phyloP scores from a whole-genome alignment of 2,888 invertebrate genomes.

The Pollenia griseotomentosa region DNA sequence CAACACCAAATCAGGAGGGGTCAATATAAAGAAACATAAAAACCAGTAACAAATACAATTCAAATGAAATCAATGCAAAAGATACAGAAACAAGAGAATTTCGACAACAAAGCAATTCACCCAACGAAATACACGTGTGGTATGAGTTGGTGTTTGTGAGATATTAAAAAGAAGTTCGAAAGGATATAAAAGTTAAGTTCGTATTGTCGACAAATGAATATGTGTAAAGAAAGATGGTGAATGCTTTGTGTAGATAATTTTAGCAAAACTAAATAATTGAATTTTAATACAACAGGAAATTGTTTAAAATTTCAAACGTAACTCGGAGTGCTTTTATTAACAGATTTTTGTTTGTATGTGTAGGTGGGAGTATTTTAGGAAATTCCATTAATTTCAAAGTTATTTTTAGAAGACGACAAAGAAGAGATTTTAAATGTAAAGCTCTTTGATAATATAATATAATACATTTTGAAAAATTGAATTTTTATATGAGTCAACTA shows the following conservation, averaged over 20 bases:
- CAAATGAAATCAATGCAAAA: background rate
- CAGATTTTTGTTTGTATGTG: background rate
- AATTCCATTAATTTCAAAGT: no score
- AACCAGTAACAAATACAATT: background rate
- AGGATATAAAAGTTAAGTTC: background rate
- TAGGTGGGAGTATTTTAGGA: background rate
- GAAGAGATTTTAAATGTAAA: no score
- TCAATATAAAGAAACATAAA: background rate
- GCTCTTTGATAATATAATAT: no score
- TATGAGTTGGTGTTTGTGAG: no score
- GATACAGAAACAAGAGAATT: background rate
- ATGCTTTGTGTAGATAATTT: constrained; percentile 4
- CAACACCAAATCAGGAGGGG: background rate
- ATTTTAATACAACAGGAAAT: constrained; percentile 13
- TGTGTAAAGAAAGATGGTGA: background rate
- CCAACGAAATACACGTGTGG: background rate
- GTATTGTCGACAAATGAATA: background rate
- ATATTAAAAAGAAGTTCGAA: background rate
- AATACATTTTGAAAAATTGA: no score
- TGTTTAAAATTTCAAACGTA: background rate
- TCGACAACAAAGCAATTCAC: background rate
- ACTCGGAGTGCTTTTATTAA: background rate
- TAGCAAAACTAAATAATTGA: background rate
- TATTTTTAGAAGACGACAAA: no score
- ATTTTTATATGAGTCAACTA: no score